Base-by-base conservation (phyloP, 2,113 vertebrate species). In the Microcebus jonahi region DNA sequence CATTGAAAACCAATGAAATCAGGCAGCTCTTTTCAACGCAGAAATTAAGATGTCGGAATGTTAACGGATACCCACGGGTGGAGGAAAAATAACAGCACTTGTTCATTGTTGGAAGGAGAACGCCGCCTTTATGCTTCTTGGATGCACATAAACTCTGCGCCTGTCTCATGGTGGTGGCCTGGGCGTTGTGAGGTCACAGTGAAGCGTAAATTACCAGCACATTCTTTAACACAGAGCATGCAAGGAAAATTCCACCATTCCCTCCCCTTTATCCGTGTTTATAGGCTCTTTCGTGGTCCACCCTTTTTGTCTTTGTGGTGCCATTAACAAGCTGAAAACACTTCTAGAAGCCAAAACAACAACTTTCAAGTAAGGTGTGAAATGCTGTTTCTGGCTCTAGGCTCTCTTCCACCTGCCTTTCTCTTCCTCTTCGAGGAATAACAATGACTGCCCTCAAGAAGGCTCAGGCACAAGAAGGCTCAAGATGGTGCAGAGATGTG, bases 331-430 rank as follows among this genome's bases (percentile, higher is more conserved):
- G n/a, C 85, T 70, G 45, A 70, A 90, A 94, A 80, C 10, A 21
- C 82, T 83, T 95, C 71, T 23, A 88, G 70, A 82, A 95, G 76
- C 68, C 65, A 68, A 73, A 68, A 20, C 18, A 39, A 39, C 39
- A 95, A 79, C 96, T 98, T 98, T 98, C 92, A 87, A 97, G 88
- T 73, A 97, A 98, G 96, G 96, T 96, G 95, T 23, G 77, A 98
- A 97, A 97, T 91, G 96, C 94, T 63, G 88, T 91, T 97, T 98
- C 98, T 98, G 89, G 97, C 97, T 98, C n/a, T 93, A 97, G 98
- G 98, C 98, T 95, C 67, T 98, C 96, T 98, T 97, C 95, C 97
- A 97, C 97, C 94, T 94, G 90, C 88, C 80, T 98, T 97, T 97
- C 94, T 98, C 98, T 98, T 96, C 0, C 94, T 98, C 98, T 98